Base-by-base conservation (phyloP, 1,140 invertebrate species). In the Vanessa tameamea region DNA sequence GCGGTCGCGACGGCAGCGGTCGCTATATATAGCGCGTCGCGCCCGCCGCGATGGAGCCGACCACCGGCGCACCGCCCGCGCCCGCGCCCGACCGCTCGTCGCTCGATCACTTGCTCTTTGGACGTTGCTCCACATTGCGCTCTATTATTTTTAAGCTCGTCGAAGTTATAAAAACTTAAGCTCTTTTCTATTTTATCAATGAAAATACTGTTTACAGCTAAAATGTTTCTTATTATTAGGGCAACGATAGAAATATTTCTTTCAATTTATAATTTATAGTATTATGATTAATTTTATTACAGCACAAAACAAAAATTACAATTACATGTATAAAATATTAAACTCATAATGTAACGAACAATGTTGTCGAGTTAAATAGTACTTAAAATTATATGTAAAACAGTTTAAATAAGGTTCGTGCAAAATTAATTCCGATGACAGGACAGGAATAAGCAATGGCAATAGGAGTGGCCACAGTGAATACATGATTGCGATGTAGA, bases 401-500 rank as follows among this genome's bases (percentile, higher is more conserved):
- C 57, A 50, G 47, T 50, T 50, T 26, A 70, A 70, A 63, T 63
- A 70, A 61, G 68, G 23, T n/a, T 70, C 68, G 55, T 70, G 68
- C 68, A 63, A 50, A 70, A 61, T 70, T 70, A 70, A 70, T 70
- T 61, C 68, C 68, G 57, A 63, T 63, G 68, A 70, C 68, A 70
- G 55, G 47, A 63, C 68, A 63, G 68, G 68, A 70, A 70, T 70
- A 70, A 61, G 68, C 57, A 63, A 70, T 63, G 47, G 43, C 68
- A 50, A 7, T 48, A 63, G 68, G 68, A 70, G 68, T 57, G 68
- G 68, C 43, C 15, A 14, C 67, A n/a, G 0, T 48, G 68, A 70
- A 70, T 70, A 59, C 57, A 5, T 59, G 68, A 70, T 61, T 47
- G 23, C 57, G 20, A 63, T 57, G 47, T 47, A 43, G 43, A 61